A percentile compares a stretch with the other conserved stretches of the same genome.
These are phyloP conservation scores for Argya squamiceps DNA, from an alignment of 2,797 vertebrate genomes.

Conservation along the genomic window DNA sequence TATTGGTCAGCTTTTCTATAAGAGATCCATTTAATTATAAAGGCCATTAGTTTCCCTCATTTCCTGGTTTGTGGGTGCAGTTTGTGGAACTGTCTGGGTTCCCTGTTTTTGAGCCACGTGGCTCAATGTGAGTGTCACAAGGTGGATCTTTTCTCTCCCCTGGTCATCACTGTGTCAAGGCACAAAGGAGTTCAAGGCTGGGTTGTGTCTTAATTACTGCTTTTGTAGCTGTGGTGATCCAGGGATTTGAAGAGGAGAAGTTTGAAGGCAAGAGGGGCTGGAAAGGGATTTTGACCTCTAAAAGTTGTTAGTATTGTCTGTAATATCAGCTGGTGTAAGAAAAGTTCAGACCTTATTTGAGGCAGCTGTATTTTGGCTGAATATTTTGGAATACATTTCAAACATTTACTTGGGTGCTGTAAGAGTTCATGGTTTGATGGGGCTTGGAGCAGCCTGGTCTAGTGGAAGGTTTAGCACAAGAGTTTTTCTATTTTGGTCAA, in stretches of 20 bases:
- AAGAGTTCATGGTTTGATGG: not conserved
- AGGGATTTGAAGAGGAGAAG: not conserved
- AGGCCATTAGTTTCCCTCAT: not conserved
- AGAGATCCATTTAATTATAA: not conserved
- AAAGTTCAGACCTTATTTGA: not conserved
- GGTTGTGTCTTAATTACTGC: not conserved
- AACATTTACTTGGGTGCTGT: not conserved
- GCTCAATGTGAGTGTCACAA: not conserved
- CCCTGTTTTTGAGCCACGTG: not conserved
- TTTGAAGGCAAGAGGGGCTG: not conserved
- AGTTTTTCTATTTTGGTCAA: not conserved
- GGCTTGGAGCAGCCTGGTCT: not conserved
- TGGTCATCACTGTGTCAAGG: not conserved
- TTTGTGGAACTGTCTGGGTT: not conserved
- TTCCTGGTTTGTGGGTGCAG: not conserved
- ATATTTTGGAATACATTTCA: not conserved
- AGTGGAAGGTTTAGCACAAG: not conserved
- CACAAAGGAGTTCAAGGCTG: not conserved
- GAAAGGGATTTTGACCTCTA: not conserved
- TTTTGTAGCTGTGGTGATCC: not conserved
- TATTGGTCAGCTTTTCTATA: fast-evolving
- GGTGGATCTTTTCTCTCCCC: not conserved
- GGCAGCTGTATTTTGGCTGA: not conserved
- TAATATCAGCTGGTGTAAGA: not conserved
- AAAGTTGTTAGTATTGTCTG: not conserved